Conservation (phyloP, 2,888 invertebrate genomes). For the Heliconius aoede region DNA sequence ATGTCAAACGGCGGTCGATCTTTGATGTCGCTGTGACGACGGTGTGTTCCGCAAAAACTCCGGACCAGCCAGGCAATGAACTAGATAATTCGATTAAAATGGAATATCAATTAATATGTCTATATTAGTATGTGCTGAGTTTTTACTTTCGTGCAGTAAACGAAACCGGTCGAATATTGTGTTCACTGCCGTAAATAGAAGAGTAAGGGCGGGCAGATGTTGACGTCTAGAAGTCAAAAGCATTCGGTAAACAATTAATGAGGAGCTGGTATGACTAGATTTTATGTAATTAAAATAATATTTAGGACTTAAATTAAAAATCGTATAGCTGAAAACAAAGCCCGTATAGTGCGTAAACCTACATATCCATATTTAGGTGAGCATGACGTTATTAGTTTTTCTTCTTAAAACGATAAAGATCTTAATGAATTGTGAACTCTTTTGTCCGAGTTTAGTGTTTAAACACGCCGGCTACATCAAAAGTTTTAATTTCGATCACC, state of each 20-base stretch:
- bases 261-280: not conserved
- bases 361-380: conserved; percentile 49
- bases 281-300: too few relatives aligned
- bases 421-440: conserved; percentile 75
- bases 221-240: conserved; percentile 7
- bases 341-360: conserved; percentile 28
- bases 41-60: conserved; percentile 35
- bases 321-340: conserved; percentile 17
- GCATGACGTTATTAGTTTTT: conserved; percentile 76
- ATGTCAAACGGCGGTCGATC: conserved; percentile 73
- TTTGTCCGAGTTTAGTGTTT: conserved; percentile 68
- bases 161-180: conserved; percentile 22
- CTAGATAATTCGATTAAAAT: conserved; percentile 40
- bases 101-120: conserved; percentile 30
- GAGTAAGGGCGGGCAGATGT: conserved; percentile 10
- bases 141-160: conserved; percentile 27
- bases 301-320: not conserved
- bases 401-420: conserved; percentile 78
- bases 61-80: conserved; percentile 41
- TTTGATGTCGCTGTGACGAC: conserved; percentile 66
- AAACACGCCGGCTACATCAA: conserved; percentile 53
- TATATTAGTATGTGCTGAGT: conserved; percentile 13
- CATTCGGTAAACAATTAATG: not conserved
- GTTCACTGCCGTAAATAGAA: conserved; percentile 1
- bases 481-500: conserved; percentile 38